Base-by-base conservation (phyloP, 2,797 vertebrate species). In the Sebastes iracundus region DNA sequence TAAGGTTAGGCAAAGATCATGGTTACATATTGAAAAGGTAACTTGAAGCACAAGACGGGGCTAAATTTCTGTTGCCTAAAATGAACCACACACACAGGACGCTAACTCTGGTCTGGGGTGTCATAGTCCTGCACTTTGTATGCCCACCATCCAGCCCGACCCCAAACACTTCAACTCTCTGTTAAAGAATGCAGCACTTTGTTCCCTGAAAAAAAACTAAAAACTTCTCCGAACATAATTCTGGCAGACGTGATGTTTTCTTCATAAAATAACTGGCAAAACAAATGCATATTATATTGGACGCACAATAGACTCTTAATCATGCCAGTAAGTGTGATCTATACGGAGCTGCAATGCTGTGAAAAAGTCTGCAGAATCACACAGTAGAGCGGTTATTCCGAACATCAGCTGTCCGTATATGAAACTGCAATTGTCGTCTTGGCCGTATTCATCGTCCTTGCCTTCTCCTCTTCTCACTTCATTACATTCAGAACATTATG, bases 401-500 rank as follows among this genome's bases (percentile, higher is more conserved):
- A 70, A 62, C 81, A 53, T 84, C 76, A 79, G 68, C 81, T 79
- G 87, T 87, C 70, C 2, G 7, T 23, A 18, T 23, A 18, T 68
- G 73, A 75, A 77, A 63, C 61, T 9, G 61, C 38, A 62, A 69
- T 65, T 53, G 67, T 60, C 30, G 18, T 59, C 71, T 84, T 75
- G 84, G 82, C 73, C 20, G 38, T 61, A 4, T 87, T 81, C 76
- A 23, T 25, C 25, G 80, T 87, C 91, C 91, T 92, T 91, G 78
- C 83, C 64, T 64, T 88, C 83, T 81, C 86, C 75, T 88, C 72
- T 89, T 74, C 76, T 87, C 90, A 88, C 90, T 88, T 83, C 91
- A 92, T 93, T 91, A 90, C 90, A 84, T 91, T 89, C 80, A 72
- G 84, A 91, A 84, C 90, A 91, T 90, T 87, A 85, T 68, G 86